phyloP scores from a whole-genome alignment of 1,140 invertebrate species.

The Bombus difficillimus region DNA sequence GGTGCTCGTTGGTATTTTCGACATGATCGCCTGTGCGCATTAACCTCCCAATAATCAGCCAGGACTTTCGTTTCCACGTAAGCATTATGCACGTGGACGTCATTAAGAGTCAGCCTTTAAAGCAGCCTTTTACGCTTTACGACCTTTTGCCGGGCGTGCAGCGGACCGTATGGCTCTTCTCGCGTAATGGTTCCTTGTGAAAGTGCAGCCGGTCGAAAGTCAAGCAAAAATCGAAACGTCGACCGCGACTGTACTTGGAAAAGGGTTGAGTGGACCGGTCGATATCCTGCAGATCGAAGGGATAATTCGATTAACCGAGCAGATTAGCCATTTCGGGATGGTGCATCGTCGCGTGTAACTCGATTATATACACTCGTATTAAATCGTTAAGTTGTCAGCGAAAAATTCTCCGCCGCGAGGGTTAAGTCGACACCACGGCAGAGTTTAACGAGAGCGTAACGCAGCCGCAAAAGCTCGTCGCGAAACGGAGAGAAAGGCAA shows the following conservation, averaged over 20 bases:
- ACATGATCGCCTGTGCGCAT: constrained; percentile 55
- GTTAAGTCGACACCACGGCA: constrained; percentile 11
- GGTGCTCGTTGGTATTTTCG: constrained; percentile 45
- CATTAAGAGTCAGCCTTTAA: constrained; percentile 72
- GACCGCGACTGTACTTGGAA: neutral
- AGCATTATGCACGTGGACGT: constrained; percentile 71
- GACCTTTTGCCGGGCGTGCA: constrained; percentile 59
- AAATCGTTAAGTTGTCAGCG: constrained; percentile 74
- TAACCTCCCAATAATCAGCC: constrained; percentile 60
- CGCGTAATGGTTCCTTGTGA: constrained; percentile 58
- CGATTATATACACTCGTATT: constrained; percentile 58
- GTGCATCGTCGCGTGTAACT: constrained; percentile 51
- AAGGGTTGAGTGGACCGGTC: constrained; percentile 9
- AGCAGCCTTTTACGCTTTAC: constrained; percentile 74
- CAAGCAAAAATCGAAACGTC: constrained; percentile 43
- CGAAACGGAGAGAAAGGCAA: constrained; percentile 67
- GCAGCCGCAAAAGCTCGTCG: constrained; percentile 3
- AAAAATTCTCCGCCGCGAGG: constrained; percentile 63
- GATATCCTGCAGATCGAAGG: constrained; percentile 25
- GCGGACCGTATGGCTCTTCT: constrained; percentile 31
- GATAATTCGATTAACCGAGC: constrained; percentile 56
- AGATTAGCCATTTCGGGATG: constrained; percentile 68
- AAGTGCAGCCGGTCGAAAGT: constrained; percentile 35
- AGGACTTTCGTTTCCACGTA: constrained; percentile 65
- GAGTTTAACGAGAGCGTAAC: constrained; percentile 57